A percentile compares a stretch with the other conserved stretches of the same genome.
phyloP scores from a whole-genome alignment of 2,888 invertebrate genomes.

The Cryptocheilus praepositus region DNA sequence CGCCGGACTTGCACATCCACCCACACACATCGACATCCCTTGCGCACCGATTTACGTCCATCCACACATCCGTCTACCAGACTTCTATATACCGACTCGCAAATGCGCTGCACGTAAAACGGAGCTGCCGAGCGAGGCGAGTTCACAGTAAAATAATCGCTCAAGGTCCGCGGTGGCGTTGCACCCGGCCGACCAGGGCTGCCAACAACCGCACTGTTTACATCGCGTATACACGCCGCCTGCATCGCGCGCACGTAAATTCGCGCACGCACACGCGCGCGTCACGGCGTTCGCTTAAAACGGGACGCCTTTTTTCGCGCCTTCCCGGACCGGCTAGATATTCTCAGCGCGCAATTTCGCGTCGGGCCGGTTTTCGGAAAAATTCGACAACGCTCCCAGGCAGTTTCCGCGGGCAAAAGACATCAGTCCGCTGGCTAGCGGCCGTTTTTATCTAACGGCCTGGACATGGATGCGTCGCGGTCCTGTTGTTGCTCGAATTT shows the following conservation, averaged over 20 bases:
- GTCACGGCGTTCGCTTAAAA: conserved; percentile 5
- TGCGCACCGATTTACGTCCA: conserved; percentile 14
- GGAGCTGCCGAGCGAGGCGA: conserved; percentile 30
- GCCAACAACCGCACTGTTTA: conserved; percentile 70
- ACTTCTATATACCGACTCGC: conserved; percentile 12
- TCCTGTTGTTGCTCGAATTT: too few species aligned
- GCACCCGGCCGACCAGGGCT: conserved; percentile 70
- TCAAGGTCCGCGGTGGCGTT: conserved; percentile 74
- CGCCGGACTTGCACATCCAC: background rate
- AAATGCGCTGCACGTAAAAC: conserved; percentile 43
- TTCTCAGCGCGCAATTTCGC: background rate
- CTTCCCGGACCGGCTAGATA: background rate
- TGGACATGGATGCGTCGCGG: too few species aligned
- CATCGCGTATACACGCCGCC: conserved; percentile 55
- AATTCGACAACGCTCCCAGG: too few species aligned
- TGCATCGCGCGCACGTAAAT: conserved; percentile 3
- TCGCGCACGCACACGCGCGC: conserved; percentile 9
- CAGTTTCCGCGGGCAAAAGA: too few species aligned
- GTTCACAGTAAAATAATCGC: conserved; percentile 73
- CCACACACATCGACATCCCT: background rate
- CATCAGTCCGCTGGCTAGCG: too few species aligned
- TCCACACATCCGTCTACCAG: background rate
- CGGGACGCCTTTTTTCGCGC: background rate
- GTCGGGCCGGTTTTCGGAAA: too few species aligned
- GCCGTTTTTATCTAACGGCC: conserved; percentile 1